phyloP scores from a whole-genome alignment of 2,888 invertebrate genomes.

The Ypsolopha sequella region DNA sequence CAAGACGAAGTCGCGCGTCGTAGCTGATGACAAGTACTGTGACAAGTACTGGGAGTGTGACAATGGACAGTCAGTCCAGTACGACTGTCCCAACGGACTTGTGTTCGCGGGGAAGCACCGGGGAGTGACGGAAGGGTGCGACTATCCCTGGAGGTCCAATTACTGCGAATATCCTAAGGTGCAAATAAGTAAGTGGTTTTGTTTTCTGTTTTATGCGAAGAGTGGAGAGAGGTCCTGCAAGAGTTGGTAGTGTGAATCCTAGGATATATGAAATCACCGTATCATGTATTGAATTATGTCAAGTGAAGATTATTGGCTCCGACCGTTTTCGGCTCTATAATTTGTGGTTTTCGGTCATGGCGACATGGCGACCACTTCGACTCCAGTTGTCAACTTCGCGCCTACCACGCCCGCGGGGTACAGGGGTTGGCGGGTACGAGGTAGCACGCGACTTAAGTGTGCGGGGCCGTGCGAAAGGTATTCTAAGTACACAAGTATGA shows the following conservation, averaged over 20 bases:
- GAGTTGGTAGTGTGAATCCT: not conserved
- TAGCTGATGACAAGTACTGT: constrained; percentile 85
- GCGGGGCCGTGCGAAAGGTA: too few species aligned
- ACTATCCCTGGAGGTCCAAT: constrained; percentile 91
- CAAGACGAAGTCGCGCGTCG: constrained; percentile 81
- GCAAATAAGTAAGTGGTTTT: constrained; percentile 75
- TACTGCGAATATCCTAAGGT: constrained; percentile 79
- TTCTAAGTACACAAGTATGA: too few species aligned
- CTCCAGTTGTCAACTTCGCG: too few species aligned
- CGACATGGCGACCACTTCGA: too few species aligned
- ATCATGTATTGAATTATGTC: too few species aligned
- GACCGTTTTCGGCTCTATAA: too few species aligned
- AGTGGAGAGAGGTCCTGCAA: not conserved
- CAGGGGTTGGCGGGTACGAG: too few species aligned
- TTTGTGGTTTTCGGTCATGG: too few species aligned
- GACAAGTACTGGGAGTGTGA: constrained; percentile 89
- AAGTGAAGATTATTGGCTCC: too few species aligned
- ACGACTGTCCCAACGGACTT: constrained; percentile 91
- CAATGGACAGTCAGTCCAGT: constrained; percentile 83
- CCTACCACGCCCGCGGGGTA: too few species aligned
- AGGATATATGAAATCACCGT: too few species aligned
- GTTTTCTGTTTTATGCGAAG: constrained; percentile 18
- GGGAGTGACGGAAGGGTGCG: constrained; percentile 90
- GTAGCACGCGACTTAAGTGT: too few species aligned
- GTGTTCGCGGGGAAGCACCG: constrained; percentile 91